These are phyloP conservation scores for Bembecia ichneumoniformis DNA, from an alignment of 2,888 invertebrate genomes.

Conservation along the genomic window DNA sequence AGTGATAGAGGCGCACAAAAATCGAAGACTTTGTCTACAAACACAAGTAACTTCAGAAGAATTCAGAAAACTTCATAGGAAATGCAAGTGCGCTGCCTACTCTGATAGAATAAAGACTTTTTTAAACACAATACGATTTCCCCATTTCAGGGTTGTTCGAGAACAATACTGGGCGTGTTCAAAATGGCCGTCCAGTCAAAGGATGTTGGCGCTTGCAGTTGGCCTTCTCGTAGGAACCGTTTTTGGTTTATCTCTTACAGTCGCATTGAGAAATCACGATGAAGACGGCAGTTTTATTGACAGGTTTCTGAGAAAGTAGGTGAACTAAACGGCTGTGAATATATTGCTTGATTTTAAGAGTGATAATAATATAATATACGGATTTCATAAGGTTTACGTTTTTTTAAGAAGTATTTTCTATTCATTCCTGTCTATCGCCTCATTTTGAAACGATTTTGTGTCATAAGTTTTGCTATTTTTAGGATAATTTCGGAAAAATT, in stretches of 20 bases:
- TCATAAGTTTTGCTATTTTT: too few species aligned
- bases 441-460: too few species aligned
- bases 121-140: neutral
- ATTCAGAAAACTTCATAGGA: neutral
- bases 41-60: neutral
- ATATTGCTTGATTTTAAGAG: neutral
- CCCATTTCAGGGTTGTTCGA: conserved; percentile 45
- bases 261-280: conserved; percentile 20
- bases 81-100: neutral
- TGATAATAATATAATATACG: too few species aligned
- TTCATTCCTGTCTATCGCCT: too few species aligned
- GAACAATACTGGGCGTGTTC: conserved; percentile 65
- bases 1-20: neutral
- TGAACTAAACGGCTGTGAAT: conserved; percentile 15
- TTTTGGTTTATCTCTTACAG: conserved; percentile 38
- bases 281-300: conserved; percentile 19
- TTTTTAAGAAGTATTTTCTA: too few species aligned
- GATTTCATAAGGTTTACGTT: too few species aligned
- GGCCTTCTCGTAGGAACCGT: conserved; percentile 47
- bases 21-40: neutral
- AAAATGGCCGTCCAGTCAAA: conserved; percentile 46
- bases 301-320: conserved; percentile 25
- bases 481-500: too few species aligned
- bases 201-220: conserved; percentile 39
- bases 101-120: neutral